Percentiles rank a stretch among this genome's conserved stretches.
These are phyloP conservation scores for Podarcis siculus DNA, from an alignment of 2,797 vertebrate genomes.

Conservation along the genomic window DNA sequence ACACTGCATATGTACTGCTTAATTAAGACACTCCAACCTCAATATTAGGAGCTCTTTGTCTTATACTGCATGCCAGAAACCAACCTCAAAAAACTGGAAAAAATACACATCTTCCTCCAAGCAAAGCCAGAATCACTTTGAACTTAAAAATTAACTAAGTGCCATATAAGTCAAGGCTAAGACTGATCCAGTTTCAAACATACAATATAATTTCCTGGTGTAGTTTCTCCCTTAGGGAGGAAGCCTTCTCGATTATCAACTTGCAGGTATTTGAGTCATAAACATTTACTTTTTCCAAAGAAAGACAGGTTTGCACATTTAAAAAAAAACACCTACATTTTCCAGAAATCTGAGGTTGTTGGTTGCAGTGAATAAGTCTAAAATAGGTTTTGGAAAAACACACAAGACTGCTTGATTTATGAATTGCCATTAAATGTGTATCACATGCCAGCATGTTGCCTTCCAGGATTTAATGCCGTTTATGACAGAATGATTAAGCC, in stretches of 20 bases:
- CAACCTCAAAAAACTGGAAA: slow-evolving; percentile 83
- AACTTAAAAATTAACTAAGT: slow-evolving; percentile 33
- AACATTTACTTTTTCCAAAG: slow-evolving; percentile 56
- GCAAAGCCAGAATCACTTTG: slow-evolving; percentile 59
- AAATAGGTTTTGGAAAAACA: slow-evolving; percentile 68
- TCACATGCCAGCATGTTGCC: slow-evolving; percentile 91
- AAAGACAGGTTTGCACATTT: slow-evolving; percentile 33
- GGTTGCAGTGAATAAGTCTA: slow-evolving; percentile 66
- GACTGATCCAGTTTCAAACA: slow-evolving; percentile 53
- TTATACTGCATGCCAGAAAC: slow-evolving; percentile 67
- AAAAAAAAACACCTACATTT: slow-evolving; percentile 70
- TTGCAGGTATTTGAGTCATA: slow-evolving; percentile 50
- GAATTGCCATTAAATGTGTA: slow-evolving; percentile 68
- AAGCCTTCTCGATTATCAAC: slow-evolving; percentile 61
- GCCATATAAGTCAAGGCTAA: slow-evolving; percentile 53
- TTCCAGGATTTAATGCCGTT: slow-evolving; percentile 83
- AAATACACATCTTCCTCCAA: slow-evolving; percentile 55
- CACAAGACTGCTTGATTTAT: slow-evolving; percentile 58
- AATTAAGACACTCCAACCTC: slow-evolving; percentile 61
- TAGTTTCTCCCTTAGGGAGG: slow-evolving; percentile 59
- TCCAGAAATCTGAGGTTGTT: slow-evolving; percentile 84
- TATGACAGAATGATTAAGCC: slow-evolving; percentile 65
- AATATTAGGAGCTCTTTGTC: slow-evolving; percentile 67
- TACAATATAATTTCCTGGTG: slow-evolving; percentile 47
- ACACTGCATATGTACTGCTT: slow-evolving; percentile 53